Evolutionary conservation across 2,797 vertebrate genomes (phyloP).

Genomic region (Microctenopoma stevenorrisi): DNA sequence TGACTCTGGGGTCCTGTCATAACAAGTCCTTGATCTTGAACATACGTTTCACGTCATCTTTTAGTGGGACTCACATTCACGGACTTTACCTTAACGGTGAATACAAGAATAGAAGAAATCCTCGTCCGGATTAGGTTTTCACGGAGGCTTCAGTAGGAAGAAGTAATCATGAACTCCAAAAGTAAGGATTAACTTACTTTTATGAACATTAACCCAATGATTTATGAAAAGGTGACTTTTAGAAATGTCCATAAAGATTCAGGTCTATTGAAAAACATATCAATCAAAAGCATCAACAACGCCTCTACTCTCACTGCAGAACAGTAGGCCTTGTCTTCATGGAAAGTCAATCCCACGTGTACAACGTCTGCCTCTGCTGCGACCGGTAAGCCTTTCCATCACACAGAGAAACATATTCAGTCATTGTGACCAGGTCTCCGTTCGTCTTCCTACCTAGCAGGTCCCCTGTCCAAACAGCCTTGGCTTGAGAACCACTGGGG

Average conservation of each 20-base stretch:
- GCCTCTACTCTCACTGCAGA: conserved; percentile 38
- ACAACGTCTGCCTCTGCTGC: conserved; percentile 23
- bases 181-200: too few species aligned
- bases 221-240: not conserved
- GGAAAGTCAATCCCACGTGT: conserved; percentile 50
- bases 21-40: not conserved
- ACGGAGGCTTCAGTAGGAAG: too few species aligned
- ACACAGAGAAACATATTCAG: conserved; percentile 53
- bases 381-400: conserved; percentile 35
- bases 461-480: conserved; percentile 55
- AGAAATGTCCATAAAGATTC: conserved; percentile 19
- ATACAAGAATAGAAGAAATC: too few species aligned
- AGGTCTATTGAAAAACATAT: conserved; percentile 49
- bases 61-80: too few species aligned
- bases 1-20: not conserved
- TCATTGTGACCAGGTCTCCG: conserved; percentile 40
- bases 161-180: too few species aligned
- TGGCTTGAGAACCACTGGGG: conserved; percentile 19
- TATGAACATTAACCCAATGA: too few species aligned
- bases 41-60: too few species aligned
- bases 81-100: too few species aligned
- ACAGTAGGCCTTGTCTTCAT: conserved; percentile 45
- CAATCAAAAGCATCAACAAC: conserved; percentile 49
- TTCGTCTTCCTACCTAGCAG: conserved; percentile 23
- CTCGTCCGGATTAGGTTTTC: too few species aligned